Base-by-base conservation (phyloP, 1,140 invertebrate species). In the Bilobella aurantiaca region DNA sequence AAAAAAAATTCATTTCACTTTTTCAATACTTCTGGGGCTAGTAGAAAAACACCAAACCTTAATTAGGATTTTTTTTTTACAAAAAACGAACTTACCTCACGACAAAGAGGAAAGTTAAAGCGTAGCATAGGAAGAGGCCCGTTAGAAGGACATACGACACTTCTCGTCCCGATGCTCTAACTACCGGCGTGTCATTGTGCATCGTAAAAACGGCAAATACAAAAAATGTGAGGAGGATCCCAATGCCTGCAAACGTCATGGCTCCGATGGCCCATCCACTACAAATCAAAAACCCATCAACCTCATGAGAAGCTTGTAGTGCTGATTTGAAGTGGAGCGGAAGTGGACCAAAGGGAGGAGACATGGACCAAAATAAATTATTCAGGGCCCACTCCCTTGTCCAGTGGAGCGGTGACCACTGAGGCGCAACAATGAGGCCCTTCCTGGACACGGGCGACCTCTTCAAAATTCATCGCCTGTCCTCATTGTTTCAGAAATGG, bases 261-360 rank as follows among this genome's bases (percentile, higher is more conserved):
- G 92, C 92, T 0, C 89, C 90, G 60, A 96, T 91, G 0, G 91
- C 92, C 86, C 90, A 92, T 29, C 87, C 85, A 74, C 88, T 86
- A 86, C 62, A 63, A 67, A 29, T n/a, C 49, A 8, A 30, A 58
- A 58, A 58, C 14, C 14, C 8, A 58, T 5, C 12, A 58, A 3
- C 27, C 27, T 28, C 21, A 58, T 5, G 25, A 18, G 49, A 56
- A 56, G 14, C 12, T 56, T 16, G 5, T 14, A 56, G 21, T 12
- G 3, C 14, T 16, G 49, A 12, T 18, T 56, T 56, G 14, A 16
- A 56, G 14, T 56, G 37, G n/a, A 53, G 49, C 49, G 5, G 21
- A 53, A 12, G 23, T 18, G 49, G 49, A 23, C 8, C 34, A 12
- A 18, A 42, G 18, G 18, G 34, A 42, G 34, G 34, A 42, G 8